Evolutionary conservation across 2,888 invertebrate genomes (phyloP).

Genomic region (Coelopa pilipes): DNA sequence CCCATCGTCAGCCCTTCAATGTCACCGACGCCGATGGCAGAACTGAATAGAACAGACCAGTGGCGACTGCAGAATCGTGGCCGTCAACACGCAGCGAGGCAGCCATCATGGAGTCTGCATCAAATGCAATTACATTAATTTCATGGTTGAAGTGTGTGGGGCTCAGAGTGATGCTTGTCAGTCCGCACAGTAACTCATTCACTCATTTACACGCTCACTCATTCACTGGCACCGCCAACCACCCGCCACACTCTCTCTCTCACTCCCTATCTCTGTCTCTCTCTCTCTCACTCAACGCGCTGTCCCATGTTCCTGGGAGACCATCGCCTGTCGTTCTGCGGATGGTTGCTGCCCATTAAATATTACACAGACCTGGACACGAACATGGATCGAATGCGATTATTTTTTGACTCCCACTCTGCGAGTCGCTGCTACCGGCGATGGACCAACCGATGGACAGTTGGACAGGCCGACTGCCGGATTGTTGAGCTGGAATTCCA

Average conservation of each 20-base stretch:
- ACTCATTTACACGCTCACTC: slow-evolving; percentile 4
- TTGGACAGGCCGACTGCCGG: background rate
- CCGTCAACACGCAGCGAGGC: background rate
- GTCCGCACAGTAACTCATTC: slow-evolving; percentile 15
- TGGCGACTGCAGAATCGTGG: background rate
- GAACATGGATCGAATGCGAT: slow-evolving; percentile 26
- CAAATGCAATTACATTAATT: slow-evolving; percentile 41
- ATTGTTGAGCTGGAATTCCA: slow-evolving; percentile 20
- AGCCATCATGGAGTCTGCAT: slow-evolving; percentile 19
- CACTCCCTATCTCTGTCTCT: background rate
- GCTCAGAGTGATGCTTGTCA: background rate
- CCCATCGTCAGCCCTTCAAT: background rate
- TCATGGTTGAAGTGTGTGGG: slow-evolving; percentile 34
- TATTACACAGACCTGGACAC: slow-evolving; percentile 22
- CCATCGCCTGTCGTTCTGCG: no score
- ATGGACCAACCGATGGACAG: background rate
- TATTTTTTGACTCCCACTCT: slow-evolving; percentile 15
- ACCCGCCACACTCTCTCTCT: background rate
- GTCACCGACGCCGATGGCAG: background rate
- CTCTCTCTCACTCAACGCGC: background rate
- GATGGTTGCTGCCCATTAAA: slow-evolving; percentile 26
- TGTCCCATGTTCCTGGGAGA: background rate
- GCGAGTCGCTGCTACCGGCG: no score
- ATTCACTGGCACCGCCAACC: background rate
- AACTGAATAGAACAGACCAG: no score